Percentiles rank a stretch among this genome's conserved stretches.
phyloP scores from a whole-genome alignment of 1,140 invertebrate species.

The Euwallacea fornicatus region DNA sequence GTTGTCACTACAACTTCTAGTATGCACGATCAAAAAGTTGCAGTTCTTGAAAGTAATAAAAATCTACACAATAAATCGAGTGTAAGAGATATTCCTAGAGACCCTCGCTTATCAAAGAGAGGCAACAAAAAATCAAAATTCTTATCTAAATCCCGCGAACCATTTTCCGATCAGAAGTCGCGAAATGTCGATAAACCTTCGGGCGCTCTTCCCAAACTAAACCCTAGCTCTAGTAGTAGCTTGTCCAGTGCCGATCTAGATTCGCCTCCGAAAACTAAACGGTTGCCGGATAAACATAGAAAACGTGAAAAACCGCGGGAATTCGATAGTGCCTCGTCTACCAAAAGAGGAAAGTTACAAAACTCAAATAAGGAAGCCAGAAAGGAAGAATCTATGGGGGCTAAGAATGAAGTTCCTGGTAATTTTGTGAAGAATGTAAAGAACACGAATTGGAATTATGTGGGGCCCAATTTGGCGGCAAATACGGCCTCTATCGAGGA shows the following conservation, averaged over 20 bases:
- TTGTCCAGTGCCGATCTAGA: slow-evolving; percentile 24
- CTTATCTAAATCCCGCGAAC: slow-evolving; percentile 51
- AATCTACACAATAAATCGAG: slow-evolving; percentile 49
- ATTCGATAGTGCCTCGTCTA: too few species aligned
- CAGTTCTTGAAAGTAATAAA: slow-evolving; percentile 45
- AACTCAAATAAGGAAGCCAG: not conserved
- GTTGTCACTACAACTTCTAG: slow-evolving; percentile 9
- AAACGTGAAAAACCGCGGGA: slow-evolving; percentile 37
- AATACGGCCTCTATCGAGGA: slow-evolving; percentile 62
- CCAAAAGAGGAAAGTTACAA: slow-evolving; percentile 6
- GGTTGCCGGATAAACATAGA: slow-evolving; percentile 31
- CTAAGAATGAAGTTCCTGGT: not conserved
- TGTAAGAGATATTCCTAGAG: slow-evolving; percentile 48
- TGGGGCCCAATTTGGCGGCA: slow-evolving; percentile 60
- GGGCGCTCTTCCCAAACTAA: slow-evolving; percentile 22
- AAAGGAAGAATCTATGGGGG: too few species aligned
- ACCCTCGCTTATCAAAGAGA: slow-evolving; percentile 51
- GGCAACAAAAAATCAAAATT: slow-evolving; percentile 51
- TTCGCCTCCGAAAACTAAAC: slow-evolving; percentile 45
- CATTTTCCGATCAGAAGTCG: too few species aligned
- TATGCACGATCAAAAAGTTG: too few species aligned
- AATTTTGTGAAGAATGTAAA: slow-evolving; percentile 56
- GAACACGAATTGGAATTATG: slow-evolving; percentile 65
- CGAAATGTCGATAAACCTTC: slow-evolving; percentile 34
- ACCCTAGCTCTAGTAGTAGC: slow-evolving; percentile 30